Evolutionary conservation across 2,888 invertebrate species (phyloP).

Genomic region (Sarcophaga carnaria): DNA sequence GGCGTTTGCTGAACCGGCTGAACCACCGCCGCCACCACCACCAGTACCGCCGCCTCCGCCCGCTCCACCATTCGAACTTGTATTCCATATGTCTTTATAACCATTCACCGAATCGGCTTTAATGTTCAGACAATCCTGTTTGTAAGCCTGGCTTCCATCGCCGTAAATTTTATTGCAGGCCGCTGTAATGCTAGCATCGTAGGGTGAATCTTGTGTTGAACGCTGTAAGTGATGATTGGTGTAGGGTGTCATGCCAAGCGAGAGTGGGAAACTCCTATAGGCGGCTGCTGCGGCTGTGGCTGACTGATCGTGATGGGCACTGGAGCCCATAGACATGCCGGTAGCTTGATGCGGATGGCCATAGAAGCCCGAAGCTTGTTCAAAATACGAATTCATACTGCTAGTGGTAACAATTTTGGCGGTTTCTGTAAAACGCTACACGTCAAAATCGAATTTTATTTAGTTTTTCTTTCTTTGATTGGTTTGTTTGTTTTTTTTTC

Average conservation of each 20-base stretch:
- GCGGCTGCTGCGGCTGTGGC: slow-evolving; percentile 85
- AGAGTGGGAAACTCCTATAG: slow-evolving; percentile 93
- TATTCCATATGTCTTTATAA: slow-evolving; percentile 86
- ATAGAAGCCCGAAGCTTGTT: slow-evolving; percentile 95
- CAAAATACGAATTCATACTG: slow-evolving; percentile 96
- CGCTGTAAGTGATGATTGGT: slow-evolving; percentile 90
- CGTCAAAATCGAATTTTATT: neutral
- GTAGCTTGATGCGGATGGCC: slow-evolving; percentile 94
- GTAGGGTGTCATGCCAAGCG: slow-evolving; percentile 92
- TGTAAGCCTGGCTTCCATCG: slow-evolving; percentile 82
- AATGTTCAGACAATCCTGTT: slow-evolving; percentile 88
- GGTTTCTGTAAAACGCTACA: slow-evolving; percentile 71
- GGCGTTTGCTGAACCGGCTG: slow-evolving; percentile 83
- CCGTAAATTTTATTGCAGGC: slow-evolving; percentile 88
- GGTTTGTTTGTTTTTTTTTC: slow-evolving; percentile 7
- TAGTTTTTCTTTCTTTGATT: slow-evolving; percentile 2
- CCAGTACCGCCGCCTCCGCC: slow-evolving; percentile 83
- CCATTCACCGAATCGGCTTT: slow-evolving; percentile 83
- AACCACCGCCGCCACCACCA: slow-evolving; percentile 83
- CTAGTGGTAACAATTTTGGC: slow-evolving; percentile 82
- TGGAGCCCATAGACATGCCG: slow-evolving; percentile 85
- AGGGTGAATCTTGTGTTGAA: slow-evolving; percentile 94
- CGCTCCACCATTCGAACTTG: slow-evolving; percentile 83
- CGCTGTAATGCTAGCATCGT: slow-evolving; percentile 94
- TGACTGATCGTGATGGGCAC: slow-evolving; percentile 89